Percentiles rank a stretch among this genome's conserved stretches.
phyloP scores from a whole-genome alignment of 2,888 invertebrate genomes.

The Pyrocoelia pectoralis region DNA sequence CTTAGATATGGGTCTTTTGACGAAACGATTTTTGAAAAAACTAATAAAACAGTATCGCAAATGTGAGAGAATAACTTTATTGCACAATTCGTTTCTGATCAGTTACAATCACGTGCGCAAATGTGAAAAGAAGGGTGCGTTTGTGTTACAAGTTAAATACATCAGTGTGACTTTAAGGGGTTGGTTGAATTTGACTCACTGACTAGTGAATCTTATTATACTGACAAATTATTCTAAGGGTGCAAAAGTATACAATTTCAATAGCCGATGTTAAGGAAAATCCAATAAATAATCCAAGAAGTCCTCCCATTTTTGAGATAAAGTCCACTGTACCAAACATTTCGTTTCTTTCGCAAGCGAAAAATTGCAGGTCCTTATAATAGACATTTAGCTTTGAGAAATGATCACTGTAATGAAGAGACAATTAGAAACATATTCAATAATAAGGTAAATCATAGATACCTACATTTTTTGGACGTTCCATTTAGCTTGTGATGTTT shows the following conservation, averaged over 20 bases:
- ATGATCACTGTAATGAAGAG: slow-evolving; percentile 45
- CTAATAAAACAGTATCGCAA: too few species aligned
- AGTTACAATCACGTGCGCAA: too few species aligned
- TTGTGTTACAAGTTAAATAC: too few species aligned
- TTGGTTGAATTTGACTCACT: too few species aligned
- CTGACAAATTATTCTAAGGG: slow-evolving; percentile 12
- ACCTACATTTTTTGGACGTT: too few species aligned
- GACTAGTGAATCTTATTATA: slow-evolving; percentile 8
- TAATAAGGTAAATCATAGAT: too few species aligned
- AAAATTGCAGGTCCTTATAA: slow-evolving; percentile 75
- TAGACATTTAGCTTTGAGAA: slow-evolving; percentile 69
- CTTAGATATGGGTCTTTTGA: too few species aligned
- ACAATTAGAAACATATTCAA: not conserved
- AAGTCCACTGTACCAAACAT: slow-evolving; percentile 75
- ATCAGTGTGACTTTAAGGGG: too few species aligned
- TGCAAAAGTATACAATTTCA: slow-evolving; percentile 20
- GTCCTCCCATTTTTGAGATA: slow-evolving; percentile 73
- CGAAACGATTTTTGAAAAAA: too few species aligned
- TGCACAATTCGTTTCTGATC: too few species aligned
- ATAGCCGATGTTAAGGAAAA: slow-evolving; percentile 16
- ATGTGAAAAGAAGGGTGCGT: too few species aligned
- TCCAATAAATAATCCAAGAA: slow-evolving; percentile 59
- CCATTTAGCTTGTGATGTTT: slow-evolving; percentile 11
- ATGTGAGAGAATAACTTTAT: too few species aligned
- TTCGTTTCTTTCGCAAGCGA: slow-evolving; percentile 72